Conservation (phyloP, 2,113 vertebrate genomes). For the Tachysurus vachellii region DNA sequence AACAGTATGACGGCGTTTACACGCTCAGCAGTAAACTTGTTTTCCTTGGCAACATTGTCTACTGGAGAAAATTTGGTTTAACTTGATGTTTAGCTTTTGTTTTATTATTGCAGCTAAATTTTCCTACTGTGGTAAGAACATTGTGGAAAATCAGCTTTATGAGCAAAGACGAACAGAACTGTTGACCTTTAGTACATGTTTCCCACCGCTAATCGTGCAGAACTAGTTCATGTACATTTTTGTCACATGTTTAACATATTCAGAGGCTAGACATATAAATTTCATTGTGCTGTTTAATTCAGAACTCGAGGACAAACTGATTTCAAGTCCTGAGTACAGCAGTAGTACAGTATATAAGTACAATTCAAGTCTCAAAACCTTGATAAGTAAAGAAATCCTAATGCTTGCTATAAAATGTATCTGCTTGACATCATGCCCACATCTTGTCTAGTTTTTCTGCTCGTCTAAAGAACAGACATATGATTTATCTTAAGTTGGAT, state of each 20-base stretch:
- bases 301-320: neutral
- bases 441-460: neutral
- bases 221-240: no score
- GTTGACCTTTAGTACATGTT: no score
- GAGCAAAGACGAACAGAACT: no score
- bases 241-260: neutral
- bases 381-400: neutral
- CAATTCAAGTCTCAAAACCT: neutral
- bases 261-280: neutral
- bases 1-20: no score
- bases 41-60: no score
- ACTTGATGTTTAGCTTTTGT: no score
- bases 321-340: neutral
- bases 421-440: neutral
- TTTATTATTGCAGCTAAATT: no score
- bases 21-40: no score
- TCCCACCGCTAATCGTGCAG: no score
- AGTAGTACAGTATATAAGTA: neutral
- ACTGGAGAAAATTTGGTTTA: no score
- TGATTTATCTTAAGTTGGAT: neutral
- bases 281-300: no score
- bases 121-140: neutral
- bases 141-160: neutral
- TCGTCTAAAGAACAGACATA: neutral
- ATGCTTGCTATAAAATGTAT: neutral